A percentile compares a stretch with the other conserved stretches of the same genome.
Evolutionary conservation across 1,140 invertebrate genomes (phyloP).

Genomic region (Drosophila asahinai): DNA sequence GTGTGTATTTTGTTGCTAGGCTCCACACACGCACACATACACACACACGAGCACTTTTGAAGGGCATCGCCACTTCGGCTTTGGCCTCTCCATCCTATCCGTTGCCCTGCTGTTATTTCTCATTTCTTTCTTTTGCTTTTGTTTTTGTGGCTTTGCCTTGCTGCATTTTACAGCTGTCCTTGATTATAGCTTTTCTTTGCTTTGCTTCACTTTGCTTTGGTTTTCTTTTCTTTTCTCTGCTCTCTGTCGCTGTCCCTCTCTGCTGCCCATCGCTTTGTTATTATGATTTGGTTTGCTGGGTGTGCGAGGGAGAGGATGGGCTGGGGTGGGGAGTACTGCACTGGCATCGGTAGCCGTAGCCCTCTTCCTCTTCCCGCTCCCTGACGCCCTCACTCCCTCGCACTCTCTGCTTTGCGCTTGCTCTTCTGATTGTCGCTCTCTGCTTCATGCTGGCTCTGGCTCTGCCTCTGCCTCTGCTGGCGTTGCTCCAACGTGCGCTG

Average conservation of each 20-base stretch:
- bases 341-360: background rate
- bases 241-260: slow-evolving; percentile 38
- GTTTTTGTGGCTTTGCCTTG: slow-evolving; percentile 70
- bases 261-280: slow-evolving; percentile 69
- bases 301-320: slow-evolving; percentile 30
- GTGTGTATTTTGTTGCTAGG: slow-evolving; percentile 34
- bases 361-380: slow-evolving; percentile 4
- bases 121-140: slow-evolving; percentile 33
- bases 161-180: slow-evolving; percentile 50
- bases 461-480: slow-evolving; percentile 32
- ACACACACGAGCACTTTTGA: slow-evolving; percentile 32
- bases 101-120: slow-evolving; percentile 3
- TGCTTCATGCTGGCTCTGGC: slow-evolving; percentile 30
- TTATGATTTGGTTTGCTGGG: slow-evolving; percentile 70
- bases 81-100: slow-evolving; percentile 8
- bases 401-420: slow-evolving; percentile 38
- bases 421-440: slow-evolving; percentile 44
- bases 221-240: slow-evolving; percentile 30
- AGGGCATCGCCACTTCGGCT: slow-evolving; percentile 47
- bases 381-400: slow-evolving; percentile 21
- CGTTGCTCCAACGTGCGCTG: slow-evolving; percentile 53
- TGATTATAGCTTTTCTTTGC: slow-evolving; percentile 78
- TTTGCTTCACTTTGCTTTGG: slow-evolving; percentile 54
- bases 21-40: slow-evolving; percentile 17
- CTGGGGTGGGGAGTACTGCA: slow-evolving; percentile 26